Base-by-base conservation (phyloP, 2,888 invertebrate genomes). In the Polydrusus pterygomalis region DNA sequence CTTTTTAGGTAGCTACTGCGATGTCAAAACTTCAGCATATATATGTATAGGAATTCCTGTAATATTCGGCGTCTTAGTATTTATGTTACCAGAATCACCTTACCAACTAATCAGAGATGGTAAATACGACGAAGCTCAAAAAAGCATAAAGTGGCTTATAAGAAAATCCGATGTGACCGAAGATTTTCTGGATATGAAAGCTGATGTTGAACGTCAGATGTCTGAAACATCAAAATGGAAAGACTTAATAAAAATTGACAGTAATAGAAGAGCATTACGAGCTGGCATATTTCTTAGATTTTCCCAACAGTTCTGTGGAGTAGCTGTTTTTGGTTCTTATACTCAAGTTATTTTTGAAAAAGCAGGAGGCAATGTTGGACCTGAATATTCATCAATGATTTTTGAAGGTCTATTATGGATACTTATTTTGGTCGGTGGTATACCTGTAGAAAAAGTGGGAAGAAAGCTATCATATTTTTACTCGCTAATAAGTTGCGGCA, bases 51-150 rank as follows among this genome's bases (percentile, higher is more conserved):
- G 58, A 25, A 13, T 70, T 7, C 65, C 76, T 20, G 11, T 76
- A 25, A 1, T 73, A 8, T 76, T 63, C 30, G 25, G 30, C 13
- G 6, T 49, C 3, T 15, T 73, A 5, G 65, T 73, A 17, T 90
- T 82, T 87, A 15, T 74, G 11, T 17, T 85, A 86, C 93, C 93
- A n/a, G 94, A 94, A 87, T 80, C 83, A 10, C 85, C 85, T 0
- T 85, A 85, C 70, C 85, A 79, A 67, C 79, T 79, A 20, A 68
- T 85, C 1, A 84, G 82, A 81, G 82, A 83, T 60, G 79, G 79
- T 1, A 74, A 80, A 38, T 47, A 75, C 7, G 80, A 81, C 0
- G 79, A 83, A 68, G 84, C 86, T 0, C 78, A 78, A 64, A 74
- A 74, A 15, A 80, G 83, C 0, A 74, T 86, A 65, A 80, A 79